phyloP scores from a whole-genome alignment of 2,888 invertebrate species.

The Hirtodrosophila duncani region DNA sequence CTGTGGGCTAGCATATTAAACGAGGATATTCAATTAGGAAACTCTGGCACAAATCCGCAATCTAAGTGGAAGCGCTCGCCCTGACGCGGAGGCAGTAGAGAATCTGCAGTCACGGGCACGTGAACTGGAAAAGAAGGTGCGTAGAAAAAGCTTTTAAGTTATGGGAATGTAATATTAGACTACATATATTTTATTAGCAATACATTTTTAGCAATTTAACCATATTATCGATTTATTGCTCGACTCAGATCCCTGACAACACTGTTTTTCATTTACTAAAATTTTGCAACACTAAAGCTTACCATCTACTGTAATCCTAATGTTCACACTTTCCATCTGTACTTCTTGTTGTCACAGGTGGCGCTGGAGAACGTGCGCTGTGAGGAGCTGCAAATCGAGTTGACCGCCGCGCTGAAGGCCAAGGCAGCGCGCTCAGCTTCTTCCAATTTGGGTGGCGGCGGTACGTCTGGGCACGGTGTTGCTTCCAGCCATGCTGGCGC shows the following conservation, averaged over 20 bases:
- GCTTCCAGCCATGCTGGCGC: slow-evolving; percentile 71
- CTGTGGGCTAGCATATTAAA: too few relatives aligned
- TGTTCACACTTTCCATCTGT: not conserved
- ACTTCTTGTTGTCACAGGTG: slow-evolving; percentile 78
- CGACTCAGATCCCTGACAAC: too few relatives aligned
- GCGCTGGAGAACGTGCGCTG: slow-evolving; percentile 86
- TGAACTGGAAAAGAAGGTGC: slow-evolving; percentile 94
- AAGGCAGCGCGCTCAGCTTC: slow-evolving; percentile 77
- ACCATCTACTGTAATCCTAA: not conserved
- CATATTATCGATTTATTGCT: too few relatives aligned
- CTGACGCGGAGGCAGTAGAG: slow-evolving; percentile 83
- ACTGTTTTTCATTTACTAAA: too few relatives aligned
- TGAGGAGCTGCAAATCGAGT: slow-evolving; percentile 93
- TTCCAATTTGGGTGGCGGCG: slow-evolving; percentile 16
- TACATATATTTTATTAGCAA: too few relatives aligned
- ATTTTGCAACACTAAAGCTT: too few relatives aligned
- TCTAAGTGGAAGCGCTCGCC: slow-evolving; percentile 79
- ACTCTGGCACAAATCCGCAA: slow-evolving; percentile 85
- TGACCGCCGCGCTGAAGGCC: slow-evolving; percentile 85
- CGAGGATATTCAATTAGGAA: slow-evolving; percentile 78
- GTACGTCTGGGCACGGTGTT: slow-evolving; percentile 35
- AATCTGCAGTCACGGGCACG: slow-evolving; percentile 90
- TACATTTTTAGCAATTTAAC: too few relatives aligned
- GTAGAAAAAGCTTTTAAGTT: too few relatives aligned
- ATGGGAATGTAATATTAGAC: too few relatives aligned